Evolutionary conservation across 2,113 vertebrate species (phyloP), one percentile per base, ranked within the genome.

Genomic region (Ammodytes marinus): DNA sequence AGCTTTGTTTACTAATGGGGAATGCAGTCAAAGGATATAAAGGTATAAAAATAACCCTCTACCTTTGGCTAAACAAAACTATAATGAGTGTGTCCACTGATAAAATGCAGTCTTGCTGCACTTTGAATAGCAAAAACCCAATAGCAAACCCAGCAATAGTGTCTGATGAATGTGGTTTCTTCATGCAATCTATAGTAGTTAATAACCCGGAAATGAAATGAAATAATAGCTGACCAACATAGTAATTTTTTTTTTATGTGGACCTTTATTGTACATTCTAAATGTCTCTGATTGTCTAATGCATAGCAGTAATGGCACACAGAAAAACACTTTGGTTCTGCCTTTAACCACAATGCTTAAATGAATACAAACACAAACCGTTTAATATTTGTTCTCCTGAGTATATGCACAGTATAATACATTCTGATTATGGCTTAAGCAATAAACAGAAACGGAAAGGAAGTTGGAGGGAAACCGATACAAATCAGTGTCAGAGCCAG

Each of bases 351-450:
- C 64, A 77, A 66, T 35, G 15, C 15, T 47, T 15, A 71, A 59
- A 64, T 3, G 27, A 55, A 9, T 0, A 15, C 4, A 64, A 1
- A 45, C 13, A 27, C 27, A 27, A 69, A 17, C 19, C 39, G 42
- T 40, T 72, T 60, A 46, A 9, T 49, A 10, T 49, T 59, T 65
- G 8, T 80, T 80, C 69, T 88, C 77, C 75, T 88, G 82, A 91
- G 86, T 82, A 85, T 69, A 89, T 69, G 52, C 27, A 39, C 12
- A 67, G 50, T 50, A 50, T 47, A 60, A 69, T 77, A 2, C 6
- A n/a, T 42, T 67, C 15, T 66, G 58, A 12, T 59, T 85, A 68
- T 65, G 17, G 55, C 5, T 69, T 66, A 60, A 78, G 45, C 37
- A 49, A 45, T 12, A 66, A 68, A 46, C 27, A 60, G 45, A n/a